These are phyloP conservation scores for Cladopsammia gracilis DNA, from an alignment of 64 coral and sea anemone species.

Conservation along the genomic window DNA sequence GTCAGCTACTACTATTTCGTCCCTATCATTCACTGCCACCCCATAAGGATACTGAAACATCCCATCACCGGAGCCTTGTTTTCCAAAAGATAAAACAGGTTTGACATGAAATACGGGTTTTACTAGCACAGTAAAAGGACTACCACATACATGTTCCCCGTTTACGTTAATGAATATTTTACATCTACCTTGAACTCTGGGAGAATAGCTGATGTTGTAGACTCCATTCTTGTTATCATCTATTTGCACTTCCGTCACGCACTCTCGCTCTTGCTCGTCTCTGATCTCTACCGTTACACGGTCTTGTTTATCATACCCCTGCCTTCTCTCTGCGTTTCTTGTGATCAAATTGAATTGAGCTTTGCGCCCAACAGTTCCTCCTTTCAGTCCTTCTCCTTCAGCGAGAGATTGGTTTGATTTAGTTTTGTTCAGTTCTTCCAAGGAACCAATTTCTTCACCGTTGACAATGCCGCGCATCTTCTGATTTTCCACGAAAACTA, in stretches of 20 bases:
- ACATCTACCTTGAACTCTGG: slow-evolving; percentile 30
- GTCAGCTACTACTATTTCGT: slow-evolving; percentile 21
- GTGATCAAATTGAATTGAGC: too few species aligned
- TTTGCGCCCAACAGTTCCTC: neutral
- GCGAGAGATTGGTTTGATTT: neutral
- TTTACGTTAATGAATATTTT: slow-evolving; percentile 33
- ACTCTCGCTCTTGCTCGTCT: neutral
- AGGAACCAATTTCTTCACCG: slow-evolving; percentile 57
- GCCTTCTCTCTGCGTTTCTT: too few species aligned
- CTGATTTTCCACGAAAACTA: slow-evolving; percentile 3
- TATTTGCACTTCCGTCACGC: neutral
- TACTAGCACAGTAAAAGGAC: slow-evolving; percentile 3
- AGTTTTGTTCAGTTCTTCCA: neutral
- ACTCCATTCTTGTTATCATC: neutral
- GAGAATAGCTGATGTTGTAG: slow-evolving; percentile 42
- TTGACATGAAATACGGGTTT: neutral
- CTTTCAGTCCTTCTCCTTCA: neutral
- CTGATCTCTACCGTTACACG: neutral
- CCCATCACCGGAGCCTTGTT: neutral
- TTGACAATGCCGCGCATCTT: slow-evolving; percentile 17
- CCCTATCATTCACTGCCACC: slow-evolving; percentile 21
- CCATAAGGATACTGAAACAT: neutral
- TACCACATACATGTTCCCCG: neutral
- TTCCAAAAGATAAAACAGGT: neutral
- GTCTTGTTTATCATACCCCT: too few species aligned